Base-by-base conservation (phyloP, 2,888 invertebrate genomes). In the Dryocosmus kuriphilus region DNA sequence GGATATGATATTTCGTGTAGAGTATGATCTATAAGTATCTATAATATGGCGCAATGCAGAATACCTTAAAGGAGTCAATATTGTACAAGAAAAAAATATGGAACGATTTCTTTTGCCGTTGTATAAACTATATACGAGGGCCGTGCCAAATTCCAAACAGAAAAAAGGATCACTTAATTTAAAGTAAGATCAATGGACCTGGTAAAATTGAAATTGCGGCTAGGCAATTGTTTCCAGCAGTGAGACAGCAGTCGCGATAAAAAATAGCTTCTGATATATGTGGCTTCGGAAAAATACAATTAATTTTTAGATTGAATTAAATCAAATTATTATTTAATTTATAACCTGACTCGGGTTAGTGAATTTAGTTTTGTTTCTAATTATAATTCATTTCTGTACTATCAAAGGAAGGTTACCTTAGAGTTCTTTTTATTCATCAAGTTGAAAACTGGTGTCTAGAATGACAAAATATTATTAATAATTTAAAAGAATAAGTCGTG, bases 1-100 rank as follows among this genome's bases (percentile, higher is more conserved):
- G 22, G 7, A 30, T 9, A 51, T 71, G 30, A 71, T 71, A 30
- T 71, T 55, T 55, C 19, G 16, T 60, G 60, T n/a, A n/a, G 51
- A 30, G 22, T n/a, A 32, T 51, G n/a, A 71, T 46, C 27, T 30
- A 32, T 51, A 19, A 11, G 7, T 71, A 9, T 65, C 22, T 65
- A 24, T 55, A 24, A 60, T 55, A 71, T 71, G 71, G 71, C 51
- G 71, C 71, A 71, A 30, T 71, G 71, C 71, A 71, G 67, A 71
- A 51, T 71, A 30, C 60, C 27, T 71, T 46, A 30, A 51, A 27
- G 51, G 46, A 30, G 71, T 55, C 51, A 51, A 51, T 71, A n/a
- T n/a, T n/a, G 46, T n/a, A n/a, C 71, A 51, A 46, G 30, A 71
- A 71, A 71, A 71, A 71, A 71, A 30, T 51, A 32, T 51, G 30